Conservation (phyloP, 1,140 invertebrate species). For the Pollicipes pollicipes region DNA sequence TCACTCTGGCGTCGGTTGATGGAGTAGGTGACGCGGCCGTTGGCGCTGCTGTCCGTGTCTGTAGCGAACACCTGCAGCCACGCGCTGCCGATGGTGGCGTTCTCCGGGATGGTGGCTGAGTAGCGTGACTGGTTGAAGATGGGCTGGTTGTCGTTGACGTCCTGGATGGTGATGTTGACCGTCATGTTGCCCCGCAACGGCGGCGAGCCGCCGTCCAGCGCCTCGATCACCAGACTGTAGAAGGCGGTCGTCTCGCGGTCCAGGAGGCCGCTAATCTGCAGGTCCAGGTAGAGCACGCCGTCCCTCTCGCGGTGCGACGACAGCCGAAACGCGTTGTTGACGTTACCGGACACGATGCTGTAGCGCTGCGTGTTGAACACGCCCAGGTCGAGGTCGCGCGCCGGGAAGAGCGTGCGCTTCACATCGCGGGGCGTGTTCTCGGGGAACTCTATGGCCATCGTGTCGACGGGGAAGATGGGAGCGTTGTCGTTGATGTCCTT, state of each 20-base stretch:
- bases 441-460: slow-evolving; percentile 78
- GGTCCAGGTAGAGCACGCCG: slow-evolving; percentile 75
- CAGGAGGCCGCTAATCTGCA: slow-evolving; percentile 79
- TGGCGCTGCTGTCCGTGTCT: slow-evolving; percentile 64
- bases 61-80: slow-evolving; percentile 68
- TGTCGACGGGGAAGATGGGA: slow-evolving; percentile 60
- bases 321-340: slow-evolving; percentile 73
- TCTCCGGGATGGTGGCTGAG: slow-evolving; percentile 67
- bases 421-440: slow-evolving; percentile 84
- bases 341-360: slow-evolving; percentile 80
- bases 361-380: slow-evolving; percentile 77
- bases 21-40: slow-evolving; percentile 71
- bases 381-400: slow-evolving; percentile 76
- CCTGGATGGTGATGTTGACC: slow-evolving; percentile 82
- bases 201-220: slow-evolving; percentile 78
- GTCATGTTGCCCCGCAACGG: slow-evolving; percentile 64
- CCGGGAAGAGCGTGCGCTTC: slow-evolving; percentile 75
- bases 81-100: slow-evolving; percentile 67
- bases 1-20: slow-evolving; percentile 83
- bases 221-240: slow-evolving; percentile 80
- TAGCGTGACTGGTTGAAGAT: slow-evolving; percentile 81
- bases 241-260: slow-evolving; percentile 72
- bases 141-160: slow-evolving; percentile 90
- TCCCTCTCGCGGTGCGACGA: slow-evolving; percentile 70
- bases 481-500: slow-evolving; percentile 96